Evolutionary conservation across 2,113 vertebrate genomes (phyloP).

Genomic region (Pitta sordida): DNA sequence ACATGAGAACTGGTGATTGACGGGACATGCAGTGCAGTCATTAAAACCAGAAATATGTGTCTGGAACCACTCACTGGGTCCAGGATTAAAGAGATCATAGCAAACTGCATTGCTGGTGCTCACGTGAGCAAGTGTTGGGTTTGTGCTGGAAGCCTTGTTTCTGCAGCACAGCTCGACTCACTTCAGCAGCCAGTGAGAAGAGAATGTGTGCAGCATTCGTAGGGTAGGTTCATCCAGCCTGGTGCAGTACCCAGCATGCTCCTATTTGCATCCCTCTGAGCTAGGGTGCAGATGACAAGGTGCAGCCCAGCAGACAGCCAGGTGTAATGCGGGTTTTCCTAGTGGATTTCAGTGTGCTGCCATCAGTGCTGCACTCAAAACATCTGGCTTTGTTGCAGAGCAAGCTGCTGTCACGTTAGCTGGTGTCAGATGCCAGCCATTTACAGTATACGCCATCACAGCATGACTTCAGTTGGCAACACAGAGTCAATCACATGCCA

Average conservation of each 20-base stretch:
- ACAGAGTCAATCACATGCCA: slow-evolving; percentile 48
- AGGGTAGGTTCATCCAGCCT: background rate
- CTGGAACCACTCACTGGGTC: background rate
- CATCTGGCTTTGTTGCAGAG: background rate
- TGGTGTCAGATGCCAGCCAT: slow-evolving; percentile 57
- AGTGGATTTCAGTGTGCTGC: background rate
- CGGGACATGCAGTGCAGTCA: background rate
- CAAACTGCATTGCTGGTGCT: background rate
- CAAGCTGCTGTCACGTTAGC: background rate
- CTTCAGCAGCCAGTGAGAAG: background rate
- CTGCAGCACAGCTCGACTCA: background rate
- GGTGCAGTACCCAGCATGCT: background rate
- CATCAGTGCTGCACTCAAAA: background rate
- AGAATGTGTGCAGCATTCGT: background rate
- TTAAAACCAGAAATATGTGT: background rate
- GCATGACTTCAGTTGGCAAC: slow-evolving; percentile 50
- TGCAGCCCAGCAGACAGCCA: background rate
- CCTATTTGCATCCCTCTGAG: background rate
- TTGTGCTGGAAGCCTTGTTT: background rate
- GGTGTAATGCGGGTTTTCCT: background rate
- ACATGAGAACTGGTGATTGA: background rate
- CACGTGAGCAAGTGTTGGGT: background rate
- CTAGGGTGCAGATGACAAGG: background rate
- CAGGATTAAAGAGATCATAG: background rate
- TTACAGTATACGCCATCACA: slow-evolving; percentile 40